Evolutionary conservation across 2,113 vertebrate species (phyloP).

Genomic region (Haplochromis burtoni): DNA sequence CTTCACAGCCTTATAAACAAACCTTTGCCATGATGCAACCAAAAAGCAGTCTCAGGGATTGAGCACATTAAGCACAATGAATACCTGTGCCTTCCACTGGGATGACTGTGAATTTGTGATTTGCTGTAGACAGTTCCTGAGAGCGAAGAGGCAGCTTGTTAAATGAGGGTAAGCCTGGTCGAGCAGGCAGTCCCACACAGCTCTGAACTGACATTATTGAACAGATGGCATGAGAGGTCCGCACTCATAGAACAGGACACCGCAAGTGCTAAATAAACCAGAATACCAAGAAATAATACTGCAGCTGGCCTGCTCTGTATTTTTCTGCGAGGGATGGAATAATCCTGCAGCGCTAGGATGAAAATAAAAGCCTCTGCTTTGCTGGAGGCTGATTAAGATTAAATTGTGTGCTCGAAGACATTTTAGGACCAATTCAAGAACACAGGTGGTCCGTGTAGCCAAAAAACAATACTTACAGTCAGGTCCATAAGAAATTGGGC

Average conservation of each 20-base stretch:
- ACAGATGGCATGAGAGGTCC: neutral
- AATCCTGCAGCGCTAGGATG: neutral
- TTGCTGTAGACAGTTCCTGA: neutral
- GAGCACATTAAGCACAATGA: neutral
- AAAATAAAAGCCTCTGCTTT: neutral
- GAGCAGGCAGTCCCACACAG: neutral
- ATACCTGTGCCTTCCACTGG: neutral
- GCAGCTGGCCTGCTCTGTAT: neutral
- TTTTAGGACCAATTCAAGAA: neutral
- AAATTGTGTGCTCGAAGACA: neutral
- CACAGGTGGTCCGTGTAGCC: neutral
- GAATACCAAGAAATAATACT: neutral
- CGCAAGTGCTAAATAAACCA: neutral
- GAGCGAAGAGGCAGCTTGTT: neutral
- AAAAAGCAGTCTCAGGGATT: neutral
- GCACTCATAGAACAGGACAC: neutral
- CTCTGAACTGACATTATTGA: neutral
- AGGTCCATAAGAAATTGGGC: neutral
- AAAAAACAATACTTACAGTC: neutral
- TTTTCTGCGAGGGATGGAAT: neutral
- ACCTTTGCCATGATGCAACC: neutral
- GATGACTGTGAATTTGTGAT: neutral
- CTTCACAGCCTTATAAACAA: neutral
- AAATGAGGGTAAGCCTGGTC: neutral
- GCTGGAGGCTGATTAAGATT: neutral